Conservation (phyloP, 1,140 invertebrate genomes). For the Drosophila albomicans region DNA sequence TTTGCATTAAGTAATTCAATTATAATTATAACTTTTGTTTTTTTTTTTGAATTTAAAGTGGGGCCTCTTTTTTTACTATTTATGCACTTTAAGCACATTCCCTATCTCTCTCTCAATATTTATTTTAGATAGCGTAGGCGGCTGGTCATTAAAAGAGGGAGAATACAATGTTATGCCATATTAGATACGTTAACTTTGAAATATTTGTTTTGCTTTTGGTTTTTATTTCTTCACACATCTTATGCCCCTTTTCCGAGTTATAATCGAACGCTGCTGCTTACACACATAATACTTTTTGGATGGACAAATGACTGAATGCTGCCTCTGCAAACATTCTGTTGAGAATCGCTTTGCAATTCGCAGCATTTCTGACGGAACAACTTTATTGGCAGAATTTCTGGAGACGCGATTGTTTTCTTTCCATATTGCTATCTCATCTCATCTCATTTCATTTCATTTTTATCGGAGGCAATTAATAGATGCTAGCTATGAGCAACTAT, state of each 20-base stretch:
- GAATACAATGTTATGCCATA: constrained; percentile 3
- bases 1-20: neutral
- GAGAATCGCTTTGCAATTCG: constrained; percentile 22
- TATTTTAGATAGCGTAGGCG: constrained; percentile 2
- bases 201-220: constrained; percentile 11
- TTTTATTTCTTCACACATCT: neutral
- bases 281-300: constrained; percentile 30
- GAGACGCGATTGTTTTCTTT: neutral
- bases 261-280: constrained; percentile 8
- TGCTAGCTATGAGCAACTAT: neutral
- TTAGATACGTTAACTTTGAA: constrained; percentile 10
- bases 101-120: constrained; percentile 2
- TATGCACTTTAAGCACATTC: constrained; percentile 28
- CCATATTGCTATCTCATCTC: constrained; percentile 3
- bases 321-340: constrained; percentile 13
- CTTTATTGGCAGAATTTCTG: constrained; percentile 36
- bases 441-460: neutral
- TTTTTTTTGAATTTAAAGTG: neutral
- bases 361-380: constrained; percentile 49
- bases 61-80: neutral
- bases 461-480: no score
- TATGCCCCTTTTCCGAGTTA: neutral
- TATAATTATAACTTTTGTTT: constrained; percentile 2
- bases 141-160: constrained; percentile 5
- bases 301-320: constrained; percentile 34